phyloP scores from a whole-genome alignment of 2,888 invertebrate genomes.

The Amblyjoppa fuscipennis region DNA sequence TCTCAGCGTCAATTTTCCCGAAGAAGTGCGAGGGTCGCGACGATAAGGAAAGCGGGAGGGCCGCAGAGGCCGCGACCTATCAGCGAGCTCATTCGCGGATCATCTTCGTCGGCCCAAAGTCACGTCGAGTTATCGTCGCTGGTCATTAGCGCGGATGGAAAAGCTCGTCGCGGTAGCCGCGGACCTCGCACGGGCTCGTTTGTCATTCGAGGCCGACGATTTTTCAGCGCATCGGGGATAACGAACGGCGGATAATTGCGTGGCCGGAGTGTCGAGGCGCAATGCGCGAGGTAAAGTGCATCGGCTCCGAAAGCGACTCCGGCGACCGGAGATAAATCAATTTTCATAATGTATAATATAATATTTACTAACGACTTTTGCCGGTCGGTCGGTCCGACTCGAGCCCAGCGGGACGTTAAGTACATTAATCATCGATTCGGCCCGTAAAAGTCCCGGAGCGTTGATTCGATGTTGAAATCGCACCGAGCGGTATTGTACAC shows the following conservation, averaged over 20 bases:
- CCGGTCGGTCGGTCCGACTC: constrained; percentile 9
- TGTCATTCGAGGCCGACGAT: not conserved
- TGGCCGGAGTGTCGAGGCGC: not conserved
- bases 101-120: not conserved
- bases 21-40: not conserved
- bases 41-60: not conserved
- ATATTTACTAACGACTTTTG: constrained; percentile 26
- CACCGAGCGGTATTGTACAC: not conserved
- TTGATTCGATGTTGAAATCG: constrained; percentile 38
- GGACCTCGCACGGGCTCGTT: not conserved
- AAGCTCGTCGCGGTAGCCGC: not conserved
- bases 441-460: constrained; percentile 36
- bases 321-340: constrained; percentile 21
- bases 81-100: not conserved
- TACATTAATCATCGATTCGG: constrained; percentile 42
- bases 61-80: too few species aligned
- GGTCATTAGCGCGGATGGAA: not conserved
- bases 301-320: not conserved
- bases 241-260: constrained; percentile 17
- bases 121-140: not conserved
- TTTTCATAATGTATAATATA: constrained; percentile 33
- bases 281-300: not conserved
- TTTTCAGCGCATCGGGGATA: not conserved
- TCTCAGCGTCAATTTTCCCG: not conserved
- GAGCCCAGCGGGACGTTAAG: not conserved